Conservation (phyloP, 2,797 vertebrate genomes). For the Falco rusticolus region DNA sequence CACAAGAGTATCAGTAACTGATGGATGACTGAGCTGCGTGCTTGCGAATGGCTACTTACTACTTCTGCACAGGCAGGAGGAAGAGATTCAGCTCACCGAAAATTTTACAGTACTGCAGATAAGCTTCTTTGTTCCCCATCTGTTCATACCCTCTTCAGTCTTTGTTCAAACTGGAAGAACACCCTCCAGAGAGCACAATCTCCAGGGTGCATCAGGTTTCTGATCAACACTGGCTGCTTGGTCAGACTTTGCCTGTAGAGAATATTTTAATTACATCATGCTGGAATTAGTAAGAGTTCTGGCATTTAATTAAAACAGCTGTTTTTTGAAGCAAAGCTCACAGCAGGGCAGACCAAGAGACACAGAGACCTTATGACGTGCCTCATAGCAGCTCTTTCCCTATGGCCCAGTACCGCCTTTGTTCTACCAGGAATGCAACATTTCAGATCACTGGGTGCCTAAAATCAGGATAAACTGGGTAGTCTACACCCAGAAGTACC, state of each 20-base stretch:
- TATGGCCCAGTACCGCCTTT: background rate
- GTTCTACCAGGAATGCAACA: background rate
- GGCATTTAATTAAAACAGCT: slow-evolving; percentile 21
- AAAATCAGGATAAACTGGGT: background rate
- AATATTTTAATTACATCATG: slow-evolving; percentile 23
- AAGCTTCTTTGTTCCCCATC: background rate
- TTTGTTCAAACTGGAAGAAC: background rate
- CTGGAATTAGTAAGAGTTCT: slow-evolving; percentile 29
- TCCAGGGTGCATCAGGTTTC: slow-evolving; percentile 1
- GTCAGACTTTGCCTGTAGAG: background rate
- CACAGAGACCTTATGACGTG: background rate
- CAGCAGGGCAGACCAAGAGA: background rate
- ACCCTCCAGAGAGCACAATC: rapidly evolving
- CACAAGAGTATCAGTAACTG: background rate
- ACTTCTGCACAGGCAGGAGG: background rate
- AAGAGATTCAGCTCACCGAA: background rate
- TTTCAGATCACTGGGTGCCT: background rate
- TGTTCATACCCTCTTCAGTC: background rate
- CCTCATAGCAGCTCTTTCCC: background rate
- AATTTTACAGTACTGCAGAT: background rate
- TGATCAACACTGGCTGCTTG: background rate
- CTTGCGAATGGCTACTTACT: background rate
- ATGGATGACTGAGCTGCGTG: background rate
- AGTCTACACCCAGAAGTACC: rapidly evolving
- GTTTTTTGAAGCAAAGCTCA: background rate